A percentile compares a stretch with the other conserved stretches of the same genome.
Conservation (phyloP, 1,140 invertebrate genomes). For the Drosophila kanapiae region DNA sequence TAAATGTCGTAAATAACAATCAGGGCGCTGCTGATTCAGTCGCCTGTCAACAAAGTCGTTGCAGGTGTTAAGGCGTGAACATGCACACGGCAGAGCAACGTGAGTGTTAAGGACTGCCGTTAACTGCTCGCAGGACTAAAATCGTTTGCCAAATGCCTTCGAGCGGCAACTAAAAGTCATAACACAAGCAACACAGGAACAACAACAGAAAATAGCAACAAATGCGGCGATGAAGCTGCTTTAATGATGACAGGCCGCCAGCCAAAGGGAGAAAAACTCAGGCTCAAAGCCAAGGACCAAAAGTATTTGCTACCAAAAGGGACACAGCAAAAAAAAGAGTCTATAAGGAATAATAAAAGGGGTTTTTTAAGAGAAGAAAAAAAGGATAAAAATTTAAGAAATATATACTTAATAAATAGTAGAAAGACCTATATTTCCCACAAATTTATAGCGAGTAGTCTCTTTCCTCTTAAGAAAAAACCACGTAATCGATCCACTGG, state of each 20-base stretch:
- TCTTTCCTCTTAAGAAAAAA: not conserved
- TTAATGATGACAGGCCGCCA: slow-evolving; percentile 40
- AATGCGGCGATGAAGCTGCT: slow-evolving; percentile 27
- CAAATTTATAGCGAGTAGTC: not conserved
- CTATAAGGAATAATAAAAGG: not conserved
- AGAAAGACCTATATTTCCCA: not conserved
- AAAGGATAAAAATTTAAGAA: not conserved
- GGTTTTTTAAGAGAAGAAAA: not conserved
- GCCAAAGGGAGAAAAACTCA: slow-evolving; percentile 24
- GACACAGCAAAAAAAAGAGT: not conserved
- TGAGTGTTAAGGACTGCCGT: slow-evolving; percentile 23
- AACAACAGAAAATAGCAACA: slow-evolving; percentile 26
- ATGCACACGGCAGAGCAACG: slow-evolving; percentile 11
- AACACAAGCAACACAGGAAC: slow-evolving; percentile 35
- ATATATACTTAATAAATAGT: not conserved
- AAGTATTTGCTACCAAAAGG: slow-evolving; percentile 18
- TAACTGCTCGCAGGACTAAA: slow-evolving; percentile 34
- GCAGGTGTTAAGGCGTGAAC: slow-evolving; percentile 66
- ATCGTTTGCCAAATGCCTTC: slow-evolving; percentile 58
- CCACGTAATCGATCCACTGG: not conserved
- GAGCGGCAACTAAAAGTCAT: slow-evolving; percentile 66
- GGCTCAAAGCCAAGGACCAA: slow-evolving; percentile 39
- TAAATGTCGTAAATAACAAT: slow-evolving; percentile 37
- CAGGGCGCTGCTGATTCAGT: slow-evolving; percentile 4
- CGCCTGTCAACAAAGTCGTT: slow-evolving; percentile 57